Evolutionary conservation across 2,888 invertebrate genomes (phyloP), one percentile per base, ranked within the genome.

Genomic region (Xylocampa areola): DNA sequence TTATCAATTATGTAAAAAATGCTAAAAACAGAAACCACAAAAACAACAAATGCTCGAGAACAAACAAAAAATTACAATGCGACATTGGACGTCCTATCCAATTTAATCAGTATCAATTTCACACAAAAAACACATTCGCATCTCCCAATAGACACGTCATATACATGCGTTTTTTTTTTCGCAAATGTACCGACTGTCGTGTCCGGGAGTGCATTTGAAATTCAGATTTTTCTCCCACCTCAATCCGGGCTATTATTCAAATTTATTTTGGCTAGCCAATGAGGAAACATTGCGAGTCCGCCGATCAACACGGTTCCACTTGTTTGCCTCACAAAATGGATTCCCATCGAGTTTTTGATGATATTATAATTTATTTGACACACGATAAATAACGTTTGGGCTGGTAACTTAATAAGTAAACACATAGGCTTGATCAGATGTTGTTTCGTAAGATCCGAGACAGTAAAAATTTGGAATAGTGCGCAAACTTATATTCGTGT

Each of bases 21-120:
- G 32, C 32, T n/a, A 67, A 13, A 64, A 51, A 51, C 8, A n/a
- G 23, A 49, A 50, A 21, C 10, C 11, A 4, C 35, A 27, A 43
- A 62, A 66, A 50, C 7, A 14, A 2, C 2, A 0, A 23, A 51
- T 37, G 48, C 1, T 11, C 45, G 41, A 68, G 48, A 48, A 36
- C 43, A 50, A 35, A 36, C 49, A 32, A 21, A 51, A 58, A 44
- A 30, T 35, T 17, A 25, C n/a, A n/a, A n/a, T n/a, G 39, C 33
- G 50, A 39, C 43, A 44, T 27, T 10, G 35, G 27, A 43, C 29
- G 25, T 27, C 30, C 29, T 25, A 33, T 40, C 14, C 39, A 66
- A 69, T 63, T 55, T 63, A 73, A 73, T 69, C 57, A 63, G 58
- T 67, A 58, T 73, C 71, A 73, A 73, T 73, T 73, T 67, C 63